phyloP scores from a whole-genome alignment of 2,113 vertebrate genomes.

The Colossoma macropomum region DNA sequence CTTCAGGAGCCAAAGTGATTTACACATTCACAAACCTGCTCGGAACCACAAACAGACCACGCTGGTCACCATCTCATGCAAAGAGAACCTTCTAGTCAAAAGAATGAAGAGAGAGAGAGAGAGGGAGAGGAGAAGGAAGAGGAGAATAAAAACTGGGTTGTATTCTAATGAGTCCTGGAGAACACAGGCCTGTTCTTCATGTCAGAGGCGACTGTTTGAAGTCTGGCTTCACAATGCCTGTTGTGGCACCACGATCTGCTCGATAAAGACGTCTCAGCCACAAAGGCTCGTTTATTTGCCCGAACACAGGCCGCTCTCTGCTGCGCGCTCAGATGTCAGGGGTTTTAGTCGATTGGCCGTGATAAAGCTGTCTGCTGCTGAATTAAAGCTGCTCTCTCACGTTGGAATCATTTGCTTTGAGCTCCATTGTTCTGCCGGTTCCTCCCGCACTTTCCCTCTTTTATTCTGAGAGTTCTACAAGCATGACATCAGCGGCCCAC shows the following conservation, averaged over 20 bases:
- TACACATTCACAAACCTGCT: not conserved
- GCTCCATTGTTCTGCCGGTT: constrained; percentile 74
- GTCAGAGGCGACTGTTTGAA: constrained; percentile 40
- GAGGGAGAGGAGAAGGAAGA: not conserved
- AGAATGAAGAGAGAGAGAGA: not conserved
- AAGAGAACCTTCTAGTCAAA: not conserved
- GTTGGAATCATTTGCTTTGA: constrained; percentile 60
- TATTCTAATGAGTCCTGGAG: constrained; percentile 49
- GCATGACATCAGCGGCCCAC: constrained; percentile 82
- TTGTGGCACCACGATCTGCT: constrained; percentile 54
- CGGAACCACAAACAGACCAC: not conserved
- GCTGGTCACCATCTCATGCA: not conserved
- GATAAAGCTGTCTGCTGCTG: constrained; percentile 63
- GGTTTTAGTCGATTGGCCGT: constrained; percentile 53
- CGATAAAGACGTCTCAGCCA: constrained; percentile 51
- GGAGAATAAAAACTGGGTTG: constrained; percentile 41
- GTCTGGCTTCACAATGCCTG: constrained; percentile 49
- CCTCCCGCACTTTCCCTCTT: constrained; percentile 63
- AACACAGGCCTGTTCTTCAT: constrained; percentile 44
- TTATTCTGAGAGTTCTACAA: constrained; percentile 66
- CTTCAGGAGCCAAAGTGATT: not conserved
- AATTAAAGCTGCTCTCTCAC: constrained; percentile 53
- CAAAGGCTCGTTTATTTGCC: constrained; percentile 47
- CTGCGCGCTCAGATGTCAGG: constrained; percentile 50
- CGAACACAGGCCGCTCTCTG: constrained; percentile 52